Percentiles rank a stretch among this genome's conserved stretches.
Evolutionary conservation across 2,888 invertebrate species (phyloP).

Genomic region (Coecobrya sp.): DNA sequence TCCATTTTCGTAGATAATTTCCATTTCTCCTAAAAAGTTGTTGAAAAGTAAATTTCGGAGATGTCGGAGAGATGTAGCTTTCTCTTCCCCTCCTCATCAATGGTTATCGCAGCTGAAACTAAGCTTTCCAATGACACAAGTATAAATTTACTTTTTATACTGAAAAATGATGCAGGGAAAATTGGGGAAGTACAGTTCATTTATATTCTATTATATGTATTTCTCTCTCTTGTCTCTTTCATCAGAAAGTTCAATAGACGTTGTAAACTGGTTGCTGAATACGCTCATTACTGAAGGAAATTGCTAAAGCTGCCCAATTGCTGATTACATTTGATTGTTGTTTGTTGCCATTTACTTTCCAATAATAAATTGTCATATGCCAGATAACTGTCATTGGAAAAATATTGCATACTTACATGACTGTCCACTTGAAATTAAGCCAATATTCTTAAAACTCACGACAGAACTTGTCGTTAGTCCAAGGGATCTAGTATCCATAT

Average conservation of each 20-base stretch:
- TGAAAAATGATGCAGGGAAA: not conserved
- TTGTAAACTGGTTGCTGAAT: no score
- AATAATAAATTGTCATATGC: no score
- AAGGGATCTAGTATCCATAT: no score
- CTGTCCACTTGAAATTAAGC: no score
- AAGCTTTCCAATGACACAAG: not conserved
- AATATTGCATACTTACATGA: no score
- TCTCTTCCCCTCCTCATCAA: not conserved
- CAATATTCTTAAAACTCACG: no score
- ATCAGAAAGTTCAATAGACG: not conserved
- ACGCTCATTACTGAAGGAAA: no score
- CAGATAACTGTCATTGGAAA: no score
- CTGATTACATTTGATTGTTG: no score
- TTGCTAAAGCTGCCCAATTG: no score
- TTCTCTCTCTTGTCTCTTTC: not conserved
- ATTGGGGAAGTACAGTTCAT: not conserved
- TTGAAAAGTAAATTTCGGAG: not conserved
- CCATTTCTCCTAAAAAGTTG: conserved; percentile 24
- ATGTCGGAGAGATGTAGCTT: not conserved
- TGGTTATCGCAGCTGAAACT: not conserved
- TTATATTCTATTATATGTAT: not conserved
- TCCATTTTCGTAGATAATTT: conserved; percentile 22
- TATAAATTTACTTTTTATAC: not conserved
- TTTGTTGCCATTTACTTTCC: no score
- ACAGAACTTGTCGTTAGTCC: no score